phyloP scores from a whole-genome alignment of 2,113 vertebrate genomes.

The Phycodurus eques region DNA sequence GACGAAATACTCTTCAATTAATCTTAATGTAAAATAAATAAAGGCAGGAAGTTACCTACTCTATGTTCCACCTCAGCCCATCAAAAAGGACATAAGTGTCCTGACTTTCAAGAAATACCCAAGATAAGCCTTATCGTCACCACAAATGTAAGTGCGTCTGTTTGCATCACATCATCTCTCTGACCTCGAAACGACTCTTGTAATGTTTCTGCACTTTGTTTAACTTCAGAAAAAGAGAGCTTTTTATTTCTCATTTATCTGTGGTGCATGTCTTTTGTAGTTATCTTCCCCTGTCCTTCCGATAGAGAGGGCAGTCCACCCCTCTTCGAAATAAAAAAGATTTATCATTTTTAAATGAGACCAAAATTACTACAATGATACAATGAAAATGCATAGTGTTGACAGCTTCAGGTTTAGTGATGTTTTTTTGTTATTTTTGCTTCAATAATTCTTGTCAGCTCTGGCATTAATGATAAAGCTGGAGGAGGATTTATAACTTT shows the following conservation, averaged over 20 bases:
- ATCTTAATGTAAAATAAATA: not conserved
- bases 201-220: not conserved
- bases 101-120: slow-evolving; percentile 14
- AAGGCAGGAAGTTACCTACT: not conserved
- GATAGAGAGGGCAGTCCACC: too few species aligned
- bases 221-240: not conserved
- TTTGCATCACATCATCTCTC: slow-evolving; percentile 15
- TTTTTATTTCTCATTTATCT: not conserved
- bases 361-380: not conserved
- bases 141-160: slow-evolving; percentile 13
- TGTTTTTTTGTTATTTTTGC: too few species aligned
- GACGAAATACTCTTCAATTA: not conserved
- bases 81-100: slow-evolving; percentile 2
- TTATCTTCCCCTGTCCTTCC: not conserved
- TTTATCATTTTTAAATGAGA: not conserved
- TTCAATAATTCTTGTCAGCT: too few species aligned
- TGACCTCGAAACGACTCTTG: slow-evolving; percentile 7
- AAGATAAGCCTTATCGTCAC: slow-evolving; percentile 14
- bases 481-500: too few species aligned
- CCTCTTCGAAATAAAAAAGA: not conserved
- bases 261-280: not conserved
- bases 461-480: too few species aligned
- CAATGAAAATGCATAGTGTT: too few species aligned
- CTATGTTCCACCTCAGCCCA: not conserved
- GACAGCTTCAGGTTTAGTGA: too few species aligned